Evolutionary conservation across 2,797 vertebrate species (phyloP), one percentile per base, ranked within the genome.

Genomic region (Falco novaeseelandiae): DNA sequence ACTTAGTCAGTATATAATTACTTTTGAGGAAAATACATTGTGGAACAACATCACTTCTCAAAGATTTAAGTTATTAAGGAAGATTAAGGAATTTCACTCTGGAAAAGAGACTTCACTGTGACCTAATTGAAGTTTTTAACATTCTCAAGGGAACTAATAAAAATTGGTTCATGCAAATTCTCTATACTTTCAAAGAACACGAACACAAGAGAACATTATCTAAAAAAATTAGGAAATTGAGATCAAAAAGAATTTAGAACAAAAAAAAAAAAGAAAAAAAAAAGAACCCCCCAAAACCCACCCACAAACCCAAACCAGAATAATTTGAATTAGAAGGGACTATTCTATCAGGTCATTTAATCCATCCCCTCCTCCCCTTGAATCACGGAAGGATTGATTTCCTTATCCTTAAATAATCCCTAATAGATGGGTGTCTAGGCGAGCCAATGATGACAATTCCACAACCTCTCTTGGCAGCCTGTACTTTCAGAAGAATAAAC

Each of bases 111-210:
- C 97, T 97, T 95, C 94, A 40, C 96, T 96, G 94, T 97, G 96
- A 97, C 97, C 96, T 96, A 97, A 97, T 96, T 97, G 96, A 96
- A 96, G 97, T 97, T 97, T 97, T 97, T 96, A 97, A 79, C 93
- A 79, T 95, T 97, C 96, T 97, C 96, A 76, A 58, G 96, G 93
- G 96, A 97, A 95, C 95, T 96, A 96, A 96, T 94, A 97, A 97
- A 96, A 97, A 97, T 94, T 96, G 92, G 95, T 97, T 97, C 95
- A 96, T 97, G 97, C 95, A 97, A 97, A 97, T 97, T 93, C 94
- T 95, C 84, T 58, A 71, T 78, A 96, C 85, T 97, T 97, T 97
- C 94, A 96, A 97, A 97, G 96, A 96, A 96, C 25, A 49, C 0
- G 13, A 97, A 92, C 77, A 89, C 83, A 94, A 89, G 92, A 93